Evolutionary conservation across 2,113 vertebrate species (phyloP).

Genomic region (Oryzias woworae): DNA sequence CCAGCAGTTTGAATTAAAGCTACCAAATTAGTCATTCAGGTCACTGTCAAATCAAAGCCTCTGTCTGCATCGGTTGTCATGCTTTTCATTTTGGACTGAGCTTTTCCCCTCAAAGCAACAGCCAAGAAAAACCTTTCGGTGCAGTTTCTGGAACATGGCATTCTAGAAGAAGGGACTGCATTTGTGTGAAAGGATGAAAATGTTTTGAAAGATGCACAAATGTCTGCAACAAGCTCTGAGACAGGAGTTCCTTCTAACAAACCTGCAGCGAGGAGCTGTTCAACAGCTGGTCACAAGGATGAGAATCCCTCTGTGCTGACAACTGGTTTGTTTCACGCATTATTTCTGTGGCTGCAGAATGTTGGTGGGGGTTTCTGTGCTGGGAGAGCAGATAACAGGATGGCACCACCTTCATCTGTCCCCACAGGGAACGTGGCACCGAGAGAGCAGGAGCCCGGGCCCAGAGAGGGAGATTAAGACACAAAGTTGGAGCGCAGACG

Average conservation of each 20-base stretch:
- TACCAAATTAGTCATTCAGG: constrained; percentile 58
- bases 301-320: constrained; percentile 14
- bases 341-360: constrained; percentile 7
- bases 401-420: constrained; percentile 50
- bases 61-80: constrained; percentile 10
- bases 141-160: constrained; percentile 12
- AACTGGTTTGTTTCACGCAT: constrained; percentile 21
- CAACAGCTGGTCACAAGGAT: constrained; percentile 26
- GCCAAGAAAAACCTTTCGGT: constrained; percentile 33
- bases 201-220: not conserved
- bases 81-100: constrained; percentile 10
- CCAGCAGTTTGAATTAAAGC: constrained; percentile 30
- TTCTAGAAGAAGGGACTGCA: constrained; percentile 29
- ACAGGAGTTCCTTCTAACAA: constrained; percentile 2
- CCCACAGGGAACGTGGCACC: constrained; percentile 38
- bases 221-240: not conserved
- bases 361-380: constrained; percentile 23
- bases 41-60: constrained; percentile 56
- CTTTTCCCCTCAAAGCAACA: not conserved
- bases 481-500: constrained; percentile 14
- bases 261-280: constrained; percentile 2
- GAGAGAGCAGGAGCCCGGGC: not conserved
- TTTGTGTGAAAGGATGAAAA: constrained; percentile 15
- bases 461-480: constrained; percentile 38
- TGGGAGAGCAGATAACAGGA: constrained; percentile 54